These are phyloP conservation scores for Lepisosteus osseus DNA, from an alignment of 2,113 vertebrate genomes.

Conservation along the genomic window DNA sequence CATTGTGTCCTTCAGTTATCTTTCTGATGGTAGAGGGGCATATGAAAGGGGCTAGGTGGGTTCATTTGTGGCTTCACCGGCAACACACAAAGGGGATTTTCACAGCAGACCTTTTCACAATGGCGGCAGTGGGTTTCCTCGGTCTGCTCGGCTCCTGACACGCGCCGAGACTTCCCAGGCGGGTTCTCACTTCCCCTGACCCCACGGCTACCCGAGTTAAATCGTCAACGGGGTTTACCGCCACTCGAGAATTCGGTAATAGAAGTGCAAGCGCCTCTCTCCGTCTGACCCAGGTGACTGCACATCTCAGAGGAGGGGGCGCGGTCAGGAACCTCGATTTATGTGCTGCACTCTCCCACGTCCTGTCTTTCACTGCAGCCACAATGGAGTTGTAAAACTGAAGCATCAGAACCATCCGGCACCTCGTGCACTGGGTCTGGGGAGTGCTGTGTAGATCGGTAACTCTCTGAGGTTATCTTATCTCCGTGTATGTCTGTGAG, in stretches of 20 bases:
- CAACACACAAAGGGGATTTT: no score
- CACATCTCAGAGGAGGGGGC: conserved; percentile 41
- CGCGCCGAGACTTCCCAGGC: no score
- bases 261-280: conserved; percentile 50
- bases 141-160: no score
- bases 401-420: not conserved
- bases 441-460: not conserved
- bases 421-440: not conserved
- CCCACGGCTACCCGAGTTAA: not conserved
- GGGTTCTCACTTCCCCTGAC: not conserved
- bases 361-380: conserved; percentile 29
- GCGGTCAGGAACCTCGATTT: conserved; percentile 8
- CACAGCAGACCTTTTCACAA: no score
- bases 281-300: conserved; percentile 40
- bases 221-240: not conserved
- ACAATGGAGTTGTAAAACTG: conserved; percentile 36
- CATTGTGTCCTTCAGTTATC: no score
- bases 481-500: not conserved
- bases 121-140: no score
- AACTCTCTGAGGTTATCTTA: not conserved
- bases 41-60: no score
- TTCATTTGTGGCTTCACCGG: no score
- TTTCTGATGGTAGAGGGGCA: no score
- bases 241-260: not conserved
- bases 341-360: conserved; percentile 41